These are phyloP conservation scores for Galemys pyrenaicus DNA, from an alignment of 2,113 vertebrate genomes.

Conservation along the genomic window DNA sequence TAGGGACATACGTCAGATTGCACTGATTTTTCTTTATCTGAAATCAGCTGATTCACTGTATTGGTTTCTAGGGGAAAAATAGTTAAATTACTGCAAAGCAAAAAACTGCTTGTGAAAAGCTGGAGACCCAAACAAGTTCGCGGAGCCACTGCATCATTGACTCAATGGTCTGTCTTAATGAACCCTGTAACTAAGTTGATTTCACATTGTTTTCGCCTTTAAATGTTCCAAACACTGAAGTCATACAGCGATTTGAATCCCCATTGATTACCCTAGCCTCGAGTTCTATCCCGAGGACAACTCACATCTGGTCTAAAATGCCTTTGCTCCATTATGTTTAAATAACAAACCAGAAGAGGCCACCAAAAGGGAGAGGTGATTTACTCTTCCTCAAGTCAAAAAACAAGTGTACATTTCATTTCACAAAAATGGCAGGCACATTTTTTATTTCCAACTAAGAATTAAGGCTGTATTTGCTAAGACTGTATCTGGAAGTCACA, in stretches of 20 bases:
- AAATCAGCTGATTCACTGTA: slow-evolving; percentile 25
- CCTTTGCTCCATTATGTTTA: slow-evolving; percentile 25
- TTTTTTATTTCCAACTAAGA: background rate
- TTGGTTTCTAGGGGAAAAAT: background rate
- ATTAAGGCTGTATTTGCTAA: background rate
- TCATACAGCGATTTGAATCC: slow-evolving; percentile 36
- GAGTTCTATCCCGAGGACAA: background rate
- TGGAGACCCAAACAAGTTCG: background rate
- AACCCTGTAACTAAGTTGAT: slow-evolving; percentile 33
- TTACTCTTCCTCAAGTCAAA: background rate
- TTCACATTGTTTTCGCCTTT: slow-evolving; percentile 52
- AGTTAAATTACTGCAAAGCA: slow-evolving; percentile 50
- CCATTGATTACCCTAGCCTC: slow-evolving; percentile 34
- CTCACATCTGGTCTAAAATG: background rate
- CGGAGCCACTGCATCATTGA: background rate
- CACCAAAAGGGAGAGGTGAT: background rate
- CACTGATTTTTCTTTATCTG: slow-evolving; percentile 32
- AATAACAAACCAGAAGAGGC: slow-evolving; percentile 3
- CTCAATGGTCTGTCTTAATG: slow-evolving; percentile 49
- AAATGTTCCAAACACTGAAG: slow-evolving; percentile 54
- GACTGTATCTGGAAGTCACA: background rate
- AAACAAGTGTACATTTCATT: background rate
- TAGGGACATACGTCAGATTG: background rate
- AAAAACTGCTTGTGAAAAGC: slow-evolving; percentile 55
- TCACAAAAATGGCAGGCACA: slow-evolving; percentile 25